Conservation (phyloP, 2,113 vertebrate genomes). For the Saguinus midas region DNA sequence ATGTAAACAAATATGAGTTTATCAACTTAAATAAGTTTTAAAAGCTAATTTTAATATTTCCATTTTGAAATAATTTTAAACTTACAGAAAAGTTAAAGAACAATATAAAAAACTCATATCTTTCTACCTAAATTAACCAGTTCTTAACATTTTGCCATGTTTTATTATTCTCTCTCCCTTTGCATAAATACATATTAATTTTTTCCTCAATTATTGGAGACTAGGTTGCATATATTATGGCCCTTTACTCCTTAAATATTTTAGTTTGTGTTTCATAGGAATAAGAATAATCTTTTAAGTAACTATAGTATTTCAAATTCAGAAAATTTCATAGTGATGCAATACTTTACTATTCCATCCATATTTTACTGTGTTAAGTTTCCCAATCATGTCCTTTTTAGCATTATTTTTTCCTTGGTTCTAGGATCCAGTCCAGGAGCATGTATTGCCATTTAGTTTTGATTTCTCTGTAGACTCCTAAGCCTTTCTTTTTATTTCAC, state of each 20-base stretch:
- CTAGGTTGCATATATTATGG: neutral
- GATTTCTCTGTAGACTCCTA: neutral
- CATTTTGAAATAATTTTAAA: slow-evolving; percentile 17
- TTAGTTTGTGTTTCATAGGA: neutral
- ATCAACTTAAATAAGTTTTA: neutral
- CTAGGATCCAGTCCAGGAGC: neutral
- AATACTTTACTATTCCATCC: neutral
- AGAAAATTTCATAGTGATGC: neutral
- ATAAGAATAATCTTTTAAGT: neutral
- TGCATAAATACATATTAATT: neutral
- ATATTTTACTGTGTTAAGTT: neutral
- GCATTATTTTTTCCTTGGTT: slow-evolving; percentile 1
- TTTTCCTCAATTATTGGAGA: neutral
- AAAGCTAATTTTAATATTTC: slow-evolving; percentile 6
- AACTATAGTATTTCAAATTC: neutral
- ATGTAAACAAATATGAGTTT: neutral
- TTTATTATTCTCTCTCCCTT: neutral
- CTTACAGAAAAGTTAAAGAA: slow-evolving; percentile 11
- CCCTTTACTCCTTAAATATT: neutral
- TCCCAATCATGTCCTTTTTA: neutral
- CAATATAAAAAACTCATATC: neutral
- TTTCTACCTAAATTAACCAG: neutral
- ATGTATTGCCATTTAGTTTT: neutral
- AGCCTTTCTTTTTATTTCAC: neutral
- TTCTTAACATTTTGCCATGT: neutral